Base-by-base conservation (phyloP, 2,113 vertebrate genomes). In the Pseudolaguvia tuberculata region DNA sequence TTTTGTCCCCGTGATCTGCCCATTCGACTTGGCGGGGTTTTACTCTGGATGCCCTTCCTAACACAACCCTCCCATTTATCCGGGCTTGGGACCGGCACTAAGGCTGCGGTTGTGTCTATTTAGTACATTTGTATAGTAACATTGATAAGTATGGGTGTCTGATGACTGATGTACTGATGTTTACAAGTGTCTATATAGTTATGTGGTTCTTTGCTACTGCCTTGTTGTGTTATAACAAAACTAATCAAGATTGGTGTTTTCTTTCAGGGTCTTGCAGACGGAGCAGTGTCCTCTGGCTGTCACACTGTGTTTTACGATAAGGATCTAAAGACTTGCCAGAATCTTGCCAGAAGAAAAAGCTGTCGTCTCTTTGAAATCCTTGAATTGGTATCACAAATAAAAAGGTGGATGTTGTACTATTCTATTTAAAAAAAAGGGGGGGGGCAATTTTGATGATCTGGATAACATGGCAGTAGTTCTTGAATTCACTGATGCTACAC, bases 301-400 rank as follows among this genome's bases (percentile, higher is more conserved):
- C 74, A 69, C 48, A 10, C 53, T 69, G 53, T 51, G 56, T 76
- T 58, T 47, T 21, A 51, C 15, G 65, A 76, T 76, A 76, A 59
- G 25, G 65, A 76, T 76, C 65, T 76, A 39, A 42, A 42, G 15
- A 5, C 55, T 59, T 69, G 74, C 27, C 53, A 27, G 61, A 61
- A 50, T 51, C 21, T 31, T 18, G 39, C 39, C 27, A 23, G 45
- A 18, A 52, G 25, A 50, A 31, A 69, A 58, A n/a, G 42, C 45
- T 76, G 58, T 27, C 25, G 31, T 42, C 47, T 42, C 35, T 52
- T 75, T 57, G 1, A 21, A 47, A 68, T 39, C 42, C 23, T 21
- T 17, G 7, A 57, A 27, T 45, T 72, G 62, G 23, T 73, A 63
- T 6, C 29, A 63, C 5, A 10, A 56, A 56, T 27, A 51, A 29